Conservation (phyloP, 2,888 invertebrate genomes). For the Zygothrica quintamaculata region DNA sequence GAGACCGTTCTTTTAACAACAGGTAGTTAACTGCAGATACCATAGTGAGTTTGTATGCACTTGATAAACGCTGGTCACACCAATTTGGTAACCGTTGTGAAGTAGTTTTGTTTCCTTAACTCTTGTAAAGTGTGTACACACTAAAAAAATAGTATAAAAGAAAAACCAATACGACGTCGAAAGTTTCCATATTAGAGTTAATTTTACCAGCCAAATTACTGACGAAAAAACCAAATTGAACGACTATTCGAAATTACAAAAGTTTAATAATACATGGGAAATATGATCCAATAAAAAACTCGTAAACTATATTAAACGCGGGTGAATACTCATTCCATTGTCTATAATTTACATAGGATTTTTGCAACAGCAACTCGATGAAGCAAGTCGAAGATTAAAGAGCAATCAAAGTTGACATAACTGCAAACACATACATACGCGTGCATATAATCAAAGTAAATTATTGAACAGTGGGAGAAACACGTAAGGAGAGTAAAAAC, state of each 20-base stretch:
- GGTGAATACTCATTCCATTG: constrained; percentile 65
- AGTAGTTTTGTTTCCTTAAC: constrained; percentile 14
- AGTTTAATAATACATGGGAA: constrained; percentile 60
- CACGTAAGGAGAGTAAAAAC: constrained; percentile 36
- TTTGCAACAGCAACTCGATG: constrained; percentile 60
- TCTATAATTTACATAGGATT: constrained; percentile 71
- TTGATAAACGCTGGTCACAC: constrained; percentile 28
- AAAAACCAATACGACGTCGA: constrained; percentile 73
- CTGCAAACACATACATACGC: constrained; percentile 48
- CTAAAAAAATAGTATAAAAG: constrained; percentile 52
- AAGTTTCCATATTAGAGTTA: constrained; percentile 63
- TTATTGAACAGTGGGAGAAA: constrained; percentile 65
- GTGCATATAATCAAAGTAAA: constrained; percentile 55
- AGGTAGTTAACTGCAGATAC: not conserved
- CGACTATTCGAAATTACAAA: constrained; percentile 50
- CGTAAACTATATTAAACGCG: constrained; percentile 57
- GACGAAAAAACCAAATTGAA: constrained; percentile 49
- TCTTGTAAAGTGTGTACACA: constrained; percentile 46
- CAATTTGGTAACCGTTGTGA: constrained; percentile 33
- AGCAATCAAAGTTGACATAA: constrained; percentile 67
- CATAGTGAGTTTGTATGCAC: too few relatives aligned
- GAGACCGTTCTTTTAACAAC: constrained; percentile 11
- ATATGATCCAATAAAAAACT: constrained; percentile 64
- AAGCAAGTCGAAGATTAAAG: constrained; percentile 56
- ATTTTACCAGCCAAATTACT: constrained; percentile 56